Base-by-base conservation (phyloP, 2,888 invertebrate species). In the Lathronympha strigana region DNA sequence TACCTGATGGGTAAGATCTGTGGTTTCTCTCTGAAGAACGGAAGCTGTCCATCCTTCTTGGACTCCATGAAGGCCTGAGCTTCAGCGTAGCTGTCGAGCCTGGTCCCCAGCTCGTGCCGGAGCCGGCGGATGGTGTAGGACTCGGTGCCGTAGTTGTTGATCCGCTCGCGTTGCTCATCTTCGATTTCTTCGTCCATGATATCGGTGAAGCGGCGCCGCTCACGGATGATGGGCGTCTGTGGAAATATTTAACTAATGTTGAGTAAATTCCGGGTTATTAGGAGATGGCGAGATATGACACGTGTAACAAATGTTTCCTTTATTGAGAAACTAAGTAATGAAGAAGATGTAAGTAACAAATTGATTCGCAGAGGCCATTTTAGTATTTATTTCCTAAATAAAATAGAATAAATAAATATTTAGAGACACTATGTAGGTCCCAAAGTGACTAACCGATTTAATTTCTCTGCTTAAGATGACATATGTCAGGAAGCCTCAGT, bases 181-280 rank as follows among this genome's bases (percentile, higher is more conserved):
- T 97, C 97, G 68, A 98, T 98, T 89, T 98, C 98, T 82, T 98
- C 98, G 83, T 98, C 98, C 98, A 98, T 98, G 13, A 98, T 95
- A 82, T 98, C 98, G 1, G 97, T 97, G 87, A 98, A 98, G 70
- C 97, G 95, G 68, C 98, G 95, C 67, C 98, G 94, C 86, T 98
- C 98, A 55, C 96, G 95, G 76, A 98, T 97, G 36, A 97, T 95
- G 0, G 97, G 97, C 0, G 96, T 94, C 97, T 96, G 81, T 17
- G 21, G 33, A 19, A 2, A 36, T 9, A 38, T n/a, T 21, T 4
- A 4, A 40, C 15, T 40, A 21, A 0, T 11, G 11, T 4, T 43
- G 36, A n/a, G 15, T n/a, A n/a, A 11, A 36, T 5, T 28, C 6
- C 3, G 11, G 33, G 11, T 33, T 33, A n/a, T n/a, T n/a, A n/a